Percentiles rank a stretch among this genome's conserved stretches.
phyloP scores from a whole-genome alignment of 2,113 vertebrate genomes.

The Mellivora capensis region DNA sequence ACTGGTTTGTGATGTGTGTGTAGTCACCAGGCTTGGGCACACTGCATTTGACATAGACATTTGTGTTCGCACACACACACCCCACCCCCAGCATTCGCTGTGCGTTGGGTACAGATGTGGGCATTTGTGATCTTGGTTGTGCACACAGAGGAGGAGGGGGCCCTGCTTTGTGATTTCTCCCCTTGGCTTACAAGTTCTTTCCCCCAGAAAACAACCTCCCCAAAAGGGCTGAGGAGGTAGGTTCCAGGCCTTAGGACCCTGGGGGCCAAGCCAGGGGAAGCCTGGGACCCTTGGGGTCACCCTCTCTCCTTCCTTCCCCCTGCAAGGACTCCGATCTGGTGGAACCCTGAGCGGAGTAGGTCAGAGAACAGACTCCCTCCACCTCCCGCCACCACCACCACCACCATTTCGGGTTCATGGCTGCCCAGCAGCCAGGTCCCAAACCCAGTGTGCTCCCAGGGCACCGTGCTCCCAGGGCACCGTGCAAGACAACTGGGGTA shows the following conservation, averaged over 20 bases:
- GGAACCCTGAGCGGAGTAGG: background rate
- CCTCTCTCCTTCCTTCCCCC: background rate
- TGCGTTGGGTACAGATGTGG: background rate
- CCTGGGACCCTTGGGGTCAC: background rate
- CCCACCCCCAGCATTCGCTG: rapidly evolving
- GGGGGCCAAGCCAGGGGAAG: background rate
- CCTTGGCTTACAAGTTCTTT: background rate
- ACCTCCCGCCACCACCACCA: too few relatives aligned
- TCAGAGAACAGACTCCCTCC: background rate
- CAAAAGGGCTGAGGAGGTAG: background rate
- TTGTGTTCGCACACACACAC: background rate
- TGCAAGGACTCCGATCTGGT: background rate
- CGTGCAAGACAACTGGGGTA: rapidly evolving
- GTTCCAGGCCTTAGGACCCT: background rate
- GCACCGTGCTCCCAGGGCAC: background rate
- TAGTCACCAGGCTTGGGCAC: background rate
- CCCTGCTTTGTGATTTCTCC: background rate
- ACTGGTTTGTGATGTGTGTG: background rate
- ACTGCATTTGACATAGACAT: rapidly evolving
- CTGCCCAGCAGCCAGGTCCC: background rate
- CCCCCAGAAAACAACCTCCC: background rate
- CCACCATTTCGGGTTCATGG: background rate
- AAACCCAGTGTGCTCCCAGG: background rate
- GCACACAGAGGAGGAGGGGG: background rate
- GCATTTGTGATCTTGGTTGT: background rate